phyloP scores from a whole-genome alignment of 2,797 vertebrate species.

The Valencia hispanica region DNA sequence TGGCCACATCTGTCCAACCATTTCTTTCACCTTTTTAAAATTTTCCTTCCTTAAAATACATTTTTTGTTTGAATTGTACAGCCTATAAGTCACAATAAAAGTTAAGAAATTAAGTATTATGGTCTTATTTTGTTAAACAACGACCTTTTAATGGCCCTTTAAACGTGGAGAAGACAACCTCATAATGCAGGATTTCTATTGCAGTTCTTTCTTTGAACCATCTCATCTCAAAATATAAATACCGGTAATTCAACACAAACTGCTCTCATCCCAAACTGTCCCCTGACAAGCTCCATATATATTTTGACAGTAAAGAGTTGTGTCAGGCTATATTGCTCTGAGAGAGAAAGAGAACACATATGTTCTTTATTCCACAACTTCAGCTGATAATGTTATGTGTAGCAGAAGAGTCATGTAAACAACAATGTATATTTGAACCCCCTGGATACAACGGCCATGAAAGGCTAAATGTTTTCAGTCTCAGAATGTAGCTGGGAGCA shows the following conservation, averaged over 20 bases:
- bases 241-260: neutral
- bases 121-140: neutral
- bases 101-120: neutral
- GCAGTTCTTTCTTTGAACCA: neutral
- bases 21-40: neutral
- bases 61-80: neutral
- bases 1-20: neutral
- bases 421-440: neutral
- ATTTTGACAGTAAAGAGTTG: neutral
- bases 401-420: neutral
- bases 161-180: neutral
- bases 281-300: neutral
- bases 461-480: neutral
- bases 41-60: neutral
- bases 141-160: neutral
- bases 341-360: neutral
- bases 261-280: neutral
- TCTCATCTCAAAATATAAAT: neutral
- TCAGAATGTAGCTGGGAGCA: neutral
- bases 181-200: neutral
- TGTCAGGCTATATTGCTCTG: neutral
- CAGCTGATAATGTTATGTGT: neutral
- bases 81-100: neutral
- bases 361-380: conserved; percentile 2
- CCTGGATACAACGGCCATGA: neutral